Conservation (phyloP, 2,888 invertebrate species). For the Periphyllus acericola region DNA sequence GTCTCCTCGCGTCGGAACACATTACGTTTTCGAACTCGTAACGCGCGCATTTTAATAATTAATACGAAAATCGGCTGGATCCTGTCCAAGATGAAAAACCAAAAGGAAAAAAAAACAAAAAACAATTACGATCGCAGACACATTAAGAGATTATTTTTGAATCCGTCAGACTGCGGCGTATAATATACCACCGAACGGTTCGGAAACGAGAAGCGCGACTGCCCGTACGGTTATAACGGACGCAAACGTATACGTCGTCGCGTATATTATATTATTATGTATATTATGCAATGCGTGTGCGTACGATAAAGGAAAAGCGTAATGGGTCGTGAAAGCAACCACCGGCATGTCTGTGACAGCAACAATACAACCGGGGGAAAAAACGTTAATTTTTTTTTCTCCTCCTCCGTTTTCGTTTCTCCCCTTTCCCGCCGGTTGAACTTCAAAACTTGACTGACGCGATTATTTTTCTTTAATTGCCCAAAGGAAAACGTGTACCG, state of each 20-base stretch:
- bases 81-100: neutral
- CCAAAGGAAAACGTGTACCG: conserved; percentile 34
- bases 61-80: conserved; percentile 46
- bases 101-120: neutral
- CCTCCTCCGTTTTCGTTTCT: neutral
- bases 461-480: conserved; percentile 60
- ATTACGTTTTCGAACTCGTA: neutral
- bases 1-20: too few species aligned
- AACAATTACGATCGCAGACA: conserved; percentile 42
- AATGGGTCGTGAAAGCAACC: conserved; percentile 55
- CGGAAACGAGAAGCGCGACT: neutral
- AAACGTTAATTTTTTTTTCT: conserved; percentile 2
- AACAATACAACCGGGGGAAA: conserved; percentile 28
- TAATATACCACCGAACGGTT: too few species aligned
- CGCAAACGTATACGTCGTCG: neutral
- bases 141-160: conserved; percentile 29
- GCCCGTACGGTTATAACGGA: neutral
- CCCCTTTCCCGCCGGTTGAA: neutral
- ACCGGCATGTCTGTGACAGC: conserved; percentile 44
- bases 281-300: too few species aligned
- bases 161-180: neutral
- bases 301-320: conserved; percentile 29
- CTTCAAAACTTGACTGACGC: conserved; percentile 34
- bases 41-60: conserved; percentile 4
- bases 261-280: neutral